Evolutionary conservation across 2,113 vertebrate genomes (phyloP).

Genomic region (Grammomys dolichurus): DNA sequence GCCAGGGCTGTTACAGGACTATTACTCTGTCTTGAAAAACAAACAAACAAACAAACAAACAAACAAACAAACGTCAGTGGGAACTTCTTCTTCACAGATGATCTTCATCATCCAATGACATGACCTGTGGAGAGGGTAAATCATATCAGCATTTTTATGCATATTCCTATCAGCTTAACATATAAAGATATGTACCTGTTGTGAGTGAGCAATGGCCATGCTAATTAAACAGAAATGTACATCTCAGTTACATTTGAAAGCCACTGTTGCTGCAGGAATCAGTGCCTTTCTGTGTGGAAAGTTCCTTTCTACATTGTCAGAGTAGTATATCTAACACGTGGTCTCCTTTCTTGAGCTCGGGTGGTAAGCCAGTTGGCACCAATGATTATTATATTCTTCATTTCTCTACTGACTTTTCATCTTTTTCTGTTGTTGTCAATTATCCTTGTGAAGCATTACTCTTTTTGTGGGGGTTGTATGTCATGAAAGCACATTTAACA

Average conservation of each 20-base stretch:
- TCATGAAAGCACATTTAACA: conserved; percentile 73
- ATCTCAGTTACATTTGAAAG: background rate
- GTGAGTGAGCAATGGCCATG: background rate
- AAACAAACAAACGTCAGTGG: background rate
- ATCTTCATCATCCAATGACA: background rate
- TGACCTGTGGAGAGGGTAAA: background rate
- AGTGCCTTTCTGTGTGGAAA: background rate
- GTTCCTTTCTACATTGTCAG: background rate
- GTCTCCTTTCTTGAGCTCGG: background rate
- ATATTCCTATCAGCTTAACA: background rate
- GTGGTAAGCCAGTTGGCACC: conserved; percentile 24
- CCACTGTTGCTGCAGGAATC: background rate
- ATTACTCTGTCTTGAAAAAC: background rate
- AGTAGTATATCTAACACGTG: background rate
- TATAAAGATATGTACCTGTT: background rate
- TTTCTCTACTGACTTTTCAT: conserved; percentile 71
- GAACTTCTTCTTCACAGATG: background rate
- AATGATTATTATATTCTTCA: conserved; percentile 53
- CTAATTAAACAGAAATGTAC: background rate
- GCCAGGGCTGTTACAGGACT: background rate
- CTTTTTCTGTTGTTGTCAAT: conserved; percentile 65
- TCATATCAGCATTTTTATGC: background rate
- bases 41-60: no score
- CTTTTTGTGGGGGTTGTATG: conserved; percentile 44
- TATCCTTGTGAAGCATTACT: conserved; percentile 54